Evolutionary conservation across 2,113 vertebrate species (phyloP).

Genomic region (Prunella fulvescens): DNA sequence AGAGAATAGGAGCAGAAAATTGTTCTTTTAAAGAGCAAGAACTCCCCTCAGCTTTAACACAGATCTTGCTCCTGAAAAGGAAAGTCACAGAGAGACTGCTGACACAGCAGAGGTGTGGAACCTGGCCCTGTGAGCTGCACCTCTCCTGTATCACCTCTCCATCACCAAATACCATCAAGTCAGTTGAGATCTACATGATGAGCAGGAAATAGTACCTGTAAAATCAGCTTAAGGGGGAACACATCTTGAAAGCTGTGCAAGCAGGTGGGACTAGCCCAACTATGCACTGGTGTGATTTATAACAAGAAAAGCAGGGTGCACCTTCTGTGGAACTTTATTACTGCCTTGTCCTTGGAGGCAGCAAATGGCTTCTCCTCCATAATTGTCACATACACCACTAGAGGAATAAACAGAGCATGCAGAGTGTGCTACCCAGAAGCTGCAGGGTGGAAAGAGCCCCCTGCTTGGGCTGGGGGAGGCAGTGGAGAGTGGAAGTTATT

Average conservation of each 20-base stretch:
- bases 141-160: background rate
- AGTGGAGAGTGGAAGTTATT: background rate
- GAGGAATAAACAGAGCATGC: background rate
- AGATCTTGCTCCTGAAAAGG: background rate
- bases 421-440: background rate
- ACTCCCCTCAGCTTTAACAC: background rate
- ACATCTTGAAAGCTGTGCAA: background rate
- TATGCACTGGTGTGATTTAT: background rate
- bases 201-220: background rate
- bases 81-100: background rate
- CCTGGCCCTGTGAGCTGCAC: background rate
- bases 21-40: background rate
- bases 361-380: background rate
- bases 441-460: background rate
- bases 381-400: background rate
- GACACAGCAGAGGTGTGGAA: background rate
- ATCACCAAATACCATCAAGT: background rate
- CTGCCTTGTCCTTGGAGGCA: background rate
- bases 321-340: conserved; percentile 19
- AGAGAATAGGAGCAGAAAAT: background rate
- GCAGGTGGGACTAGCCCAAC: background rate
- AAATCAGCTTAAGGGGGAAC: background rate
- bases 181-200: background rate
- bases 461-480: background rate
- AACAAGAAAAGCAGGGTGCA: background rate